phyloP scores from a whole-genome alignment of 2,113 vertebrate genomes.

The Megaceryle maxima region DNA sequence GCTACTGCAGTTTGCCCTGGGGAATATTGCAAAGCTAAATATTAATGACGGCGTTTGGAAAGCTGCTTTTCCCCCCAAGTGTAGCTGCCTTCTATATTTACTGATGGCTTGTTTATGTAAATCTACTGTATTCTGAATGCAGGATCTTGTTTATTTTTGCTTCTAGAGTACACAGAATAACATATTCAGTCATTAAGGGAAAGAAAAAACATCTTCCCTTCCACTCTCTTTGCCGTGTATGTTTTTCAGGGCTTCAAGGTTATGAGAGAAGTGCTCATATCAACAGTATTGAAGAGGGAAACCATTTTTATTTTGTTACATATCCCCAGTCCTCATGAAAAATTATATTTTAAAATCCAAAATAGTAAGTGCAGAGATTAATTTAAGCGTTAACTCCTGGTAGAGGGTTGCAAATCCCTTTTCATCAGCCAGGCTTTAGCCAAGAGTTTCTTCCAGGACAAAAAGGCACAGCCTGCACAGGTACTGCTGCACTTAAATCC shows the following conservation, averaged over 20 bases:
- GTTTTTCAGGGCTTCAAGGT: conserved; percentile 19
- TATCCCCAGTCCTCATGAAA: neutral
- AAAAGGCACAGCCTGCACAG: neutral
- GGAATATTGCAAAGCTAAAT: conserved; percentile 43
- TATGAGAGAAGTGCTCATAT: neutral
- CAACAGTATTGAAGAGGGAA: neutral
- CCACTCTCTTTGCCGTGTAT: neutral
- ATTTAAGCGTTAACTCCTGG: neutral
- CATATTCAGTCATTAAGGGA: conserved; percentile 2
- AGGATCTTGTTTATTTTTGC: conserved; percentile 30
- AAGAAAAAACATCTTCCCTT: conserved; percentile 16
- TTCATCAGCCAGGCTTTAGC: neutral
- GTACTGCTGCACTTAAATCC: neutral
- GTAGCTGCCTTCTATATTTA: neutral
- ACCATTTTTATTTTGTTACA: neutral
- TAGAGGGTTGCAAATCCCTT: neutral
- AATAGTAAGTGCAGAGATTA: neutral
- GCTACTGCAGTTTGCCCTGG: neutral
- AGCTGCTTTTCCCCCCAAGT: neutral
- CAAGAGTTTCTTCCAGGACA: neutral
- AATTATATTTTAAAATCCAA: neutral
- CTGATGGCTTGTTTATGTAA: conserved; percentile 27
- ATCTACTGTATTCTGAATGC: conserved; percentile 20
- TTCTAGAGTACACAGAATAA: conserved; percentile 7
- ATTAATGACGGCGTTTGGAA: conserved; percentile 22